Conservation (phyloP, 2,888 invertebrate genomes). For the Phasia obesa region DNA sequence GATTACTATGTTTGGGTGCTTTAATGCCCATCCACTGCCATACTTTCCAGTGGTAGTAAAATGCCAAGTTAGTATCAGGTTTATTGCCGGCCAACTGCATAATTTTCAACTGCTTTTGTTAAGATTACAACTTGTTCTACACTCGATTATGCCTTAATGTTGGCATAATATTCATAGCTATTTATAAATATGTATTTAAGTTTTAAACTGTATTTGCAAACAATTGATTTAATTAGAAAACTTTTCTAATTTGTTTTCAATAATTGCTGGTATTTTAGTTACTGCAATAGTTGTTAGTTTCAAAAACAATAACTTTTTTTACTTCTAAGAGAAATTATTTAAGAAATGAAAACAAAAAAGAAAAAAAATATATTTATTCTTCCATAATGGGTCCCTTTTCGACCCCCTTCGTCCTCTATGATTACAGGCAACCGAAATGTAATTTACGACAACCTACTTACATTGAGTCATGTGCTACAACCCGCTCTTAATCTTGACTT, state of each 20-base stretch:
- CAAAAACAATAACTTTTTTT: too few relatives aligned
- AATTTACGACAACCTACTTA: too few relatives aligned
- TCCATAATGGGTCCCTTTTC: too few relatives aligned
- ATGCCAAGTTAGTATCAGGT: constrained; percentile 74
- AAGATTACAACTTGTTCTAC: background rate
- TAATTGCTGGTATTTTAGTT: background rate
- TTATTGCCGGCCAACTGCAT: background rate
- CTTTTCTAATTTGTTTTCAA: constrained; percentile 42
- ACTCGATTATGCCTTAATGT: too few relatives aligned
- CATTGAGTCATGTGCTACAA: too few relatives aligned
- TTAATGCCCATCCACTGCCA: constrained; percentile 78
- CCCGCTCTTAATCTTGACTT: too few relatives aligned
- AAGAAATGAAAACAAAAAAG: too few relatives aligned
- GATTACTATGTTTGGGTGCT: constrained; percentile 62
- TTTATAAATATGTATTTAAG: background rate
- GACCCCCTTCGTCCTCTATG: too few relatives aligned
- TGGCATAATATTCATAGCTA: background rate
- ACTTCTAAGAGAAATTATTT: too few relatives aligned
- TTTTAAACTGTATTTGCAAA: constrained; percentile 36
- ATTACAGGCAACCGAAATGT: too few relatives aligned
- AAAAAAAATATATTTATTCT: too few relatives aligned
- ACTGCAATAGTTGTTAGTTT: too few relatives aligned
- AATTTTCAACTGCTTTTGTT: background rate
- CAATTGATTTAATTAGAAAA: constrained; percentile 35
- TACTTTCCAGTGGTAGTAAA: constrained; percentile 78